Conservation (phyloP, 2,113 vertebrate genomes). For the Gobio gobio region DNA sequence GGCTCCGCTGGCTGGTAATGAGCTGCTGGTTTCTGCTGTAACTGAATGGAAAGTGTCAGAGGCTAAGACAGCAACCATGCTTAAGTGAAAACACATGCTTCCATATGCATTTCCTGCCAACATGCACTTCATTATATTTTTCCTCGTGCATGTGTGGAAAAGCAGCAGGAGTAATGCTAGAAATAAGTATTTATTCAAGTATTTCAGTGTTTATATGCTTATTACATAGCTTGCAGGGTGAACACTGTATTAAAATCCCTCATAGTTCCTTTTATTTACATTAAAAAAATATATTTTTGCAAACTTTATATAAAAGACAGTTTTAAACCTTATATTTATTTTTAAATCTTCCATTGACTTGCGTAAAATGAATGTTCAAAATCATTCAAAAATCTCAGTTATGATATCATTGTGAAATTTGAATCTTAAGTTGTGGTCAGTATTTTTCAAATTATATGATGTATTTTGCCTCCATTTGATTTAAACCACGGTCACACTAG, state of each 20-base stretch:
- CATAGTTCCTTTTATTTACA: background rate
- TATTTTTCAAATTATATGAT: background rate
- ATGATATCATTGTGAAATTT: background rate
- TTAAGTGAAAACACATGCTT: constrained; percentile 55
- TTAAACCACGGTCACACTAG: background rate
- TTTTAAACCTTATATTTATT: too few relatives aligned
- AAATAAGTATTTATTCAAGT: background rate
- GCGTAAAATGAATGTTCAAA: background rate
- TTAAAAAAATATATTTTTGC: too few relatives aligned
- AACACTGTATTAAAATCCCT: background rate
- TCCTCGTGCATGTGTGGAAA: constrained; percentile 17
- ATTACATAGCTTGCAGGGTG: too few relatives aligned
- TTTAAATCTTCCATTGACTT: background rate
- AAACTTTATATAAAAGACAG: background rate
- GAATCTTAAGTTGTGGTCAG: background rate
- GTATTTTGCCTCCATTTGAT: background rate
- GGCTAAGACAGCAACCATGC: constrained; percentile 27
- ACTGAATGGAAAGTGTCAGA: constrained; percentile 39
- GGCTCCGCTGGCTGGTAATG: background rate
- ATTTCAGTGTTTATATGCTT: background rate
- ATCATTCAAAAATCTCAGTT: background rate
- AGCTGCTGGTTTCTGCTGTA: constrained; percentile 27
- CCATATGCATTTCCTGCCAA: constrained; percentile 37
- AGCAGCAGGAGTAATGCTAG: background rate
- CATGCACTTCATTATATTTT: constrained; percentile 27